A percentile compares a stretch with the other conserved stretches of the same genome.
These are phyloP conservation scores for Neoniphon sammara DNA, from an alignment of 2,797 vertebrate species.

Conservation along the genomic window DNA sequence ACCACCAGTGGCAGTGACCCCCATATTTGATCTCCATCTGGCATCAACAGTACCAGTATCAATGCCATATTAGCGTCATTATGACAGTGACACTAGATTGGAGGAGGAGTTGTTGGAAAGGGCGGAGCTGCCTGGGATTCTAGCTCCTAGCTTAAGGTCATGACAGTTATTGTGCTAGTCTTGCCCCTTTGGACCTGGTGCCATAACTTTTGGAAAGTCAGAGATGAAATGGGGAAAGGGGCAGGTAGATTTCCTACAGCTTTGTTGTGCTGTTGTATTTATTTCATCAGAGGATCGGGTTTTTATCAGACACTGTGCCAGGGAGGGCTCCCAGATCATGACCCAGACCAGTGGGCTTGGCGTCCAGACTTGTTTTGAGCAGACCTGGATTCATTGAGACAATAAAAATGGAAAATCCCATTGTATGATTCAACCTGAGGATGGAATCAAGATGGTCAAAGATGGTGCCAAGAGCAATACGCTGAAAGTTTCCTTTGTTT, in stretches of 20 bases:
- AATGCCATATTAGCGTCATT: neutral
- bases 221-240: slow-evolving; percentile 28
- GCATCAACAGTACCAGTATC: neutral
- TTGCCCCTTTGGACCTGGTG: slow-evolving; percentile 36
- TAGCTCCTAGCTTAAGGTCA: slow-evolving; percentile 10
- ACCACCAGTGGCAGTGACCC: slow-evolving; percentile 4
- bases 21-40: neutral
- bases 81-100: neutral
- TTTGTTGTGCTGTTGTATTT: slow-evolving; percentile 55
- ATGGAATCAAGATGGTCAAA: slow-evolving; percentile 31
- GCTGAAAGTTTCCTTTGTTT: slow-evolving; percentile 44
- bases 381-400: neutral
- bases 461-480: slow-evolving; percentile 41
- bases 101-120: neutral
- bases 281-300: slow-evolving; percentile 26
- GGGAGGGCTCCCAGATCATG: neutral
- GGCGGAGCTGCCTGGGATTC: slow-evolving; percentile 1
- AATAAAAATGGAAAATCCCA: neutral
- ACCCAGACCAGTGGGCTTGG: slow-evolving; percentile 11
- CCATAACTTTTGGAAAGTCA: slow-evolving; percentile 32
- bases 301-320: slow-evolving; percentile 9
- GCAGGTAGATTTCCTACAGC: slow-evolving; percentile 49
- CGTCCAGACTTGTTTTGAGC: neutral
- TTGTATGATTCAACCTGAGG: neutral
- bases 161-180: slow-evolving; percentile 11